Percentiles rank a stretch among this genome's conserved stretches.
Evolutionary conservation across 2,888 invertebrate species (phyloP).

Genomic region (Stegophylla sp.): DNA sequence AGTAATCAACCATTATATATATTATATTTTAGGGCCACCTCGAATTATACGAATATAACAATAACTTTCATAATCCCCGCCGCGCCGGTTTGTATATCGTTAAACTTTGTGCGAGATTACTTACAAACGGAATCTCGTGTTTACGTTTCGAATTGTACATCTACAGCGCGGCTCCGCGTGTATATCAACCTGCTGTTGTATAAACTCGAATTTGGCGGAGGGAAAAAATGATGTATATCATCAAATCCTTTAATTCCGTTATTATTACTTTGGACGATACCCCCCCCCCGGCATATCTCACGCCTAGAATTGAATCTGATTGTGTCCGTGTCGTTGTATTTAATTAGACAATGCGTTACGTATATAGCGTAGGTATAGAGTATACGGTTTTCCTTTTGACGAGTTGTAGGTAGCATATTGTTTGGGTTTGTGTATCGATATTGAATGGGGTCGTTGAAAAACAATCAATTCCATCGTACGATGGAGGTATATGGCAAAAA

Average conservation of each 20-base stretch:
- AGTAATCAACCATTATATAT: conserved; percentile 17
- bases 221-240: background rate
- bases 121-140: background rate
- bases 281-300: background rate
- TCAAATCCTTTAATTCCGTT: background rate
- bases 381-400: too few species aligned
- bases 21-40: background rate
- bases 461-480: too few species aligned
- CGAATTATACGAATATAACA: conserved; percentile 13
- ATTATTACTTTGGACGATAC: too few species aligned
- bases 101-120: background rate
- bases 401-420: too few species aligned
- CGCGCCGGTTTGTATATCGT: background rate
- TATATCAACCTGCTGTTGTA: too few species aligned
- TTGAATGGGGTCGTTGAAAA: too few species aligned
- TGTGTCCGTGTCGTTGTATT: background rate
- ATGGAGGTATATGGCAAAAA: too few species aligned
- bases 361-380: too few species aligned
- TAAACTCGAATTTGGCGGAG: too few species aligned
- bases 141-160: too few species aligned
- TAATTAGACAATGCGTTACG: background rate
- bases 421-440: too few species aligned
- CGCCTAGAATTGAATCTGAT: background rate
- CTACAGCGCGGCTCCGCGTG: too few species aligned
- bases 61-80: background rate